Conservation (phyloP, 2,113 vertebrate genomes). For the Pygoscelis adeliae region DNA sequence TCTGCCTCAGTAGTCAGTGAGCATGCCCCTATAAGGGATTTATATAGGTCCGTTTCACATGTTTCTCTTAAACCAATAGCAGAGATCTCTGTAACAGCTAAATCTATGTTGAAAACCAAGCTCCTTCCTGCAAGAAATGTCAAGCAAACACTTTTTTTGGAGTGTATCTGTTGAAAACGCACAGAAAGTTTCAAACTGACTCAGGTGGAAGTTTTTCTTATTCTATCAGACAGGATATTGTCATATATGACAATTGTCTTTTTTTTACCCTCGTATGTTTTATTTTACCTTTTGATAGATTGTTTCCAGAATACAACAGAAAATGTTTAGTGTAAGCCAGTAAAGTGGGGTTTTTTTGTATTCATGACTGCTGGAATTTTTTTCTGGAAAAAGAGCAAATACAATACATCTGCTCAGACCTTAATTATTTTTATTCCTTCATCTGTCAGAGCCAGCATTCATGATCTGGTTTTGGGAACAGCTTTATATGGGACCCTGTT, state of each 20-base stretch:
- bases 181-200: not conserved
- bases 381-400: not conserved
- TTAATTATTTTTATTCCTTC: not conserved
- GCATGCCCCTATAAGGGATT: not conserved
- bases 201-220: not conserved
- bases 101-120: not conserved
- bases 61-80: not conserved
- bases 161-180: not conserved
- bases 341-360: not conserved
- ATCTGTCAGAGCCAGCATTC: not conserved
- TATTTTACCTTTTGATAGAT: not conserved
- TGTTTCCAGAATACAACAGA: not conserved
- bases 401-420: not conserved
- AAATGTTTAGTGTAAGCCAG: not conserved
- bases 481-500: not conserved
- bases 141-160: not conserved
- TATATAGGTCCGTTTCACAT: not conserved
- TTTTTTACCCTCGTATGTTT: not conserved
- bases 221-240: not conserved
- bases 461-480: not conserved
- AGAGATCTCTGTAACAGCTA: not conserved
- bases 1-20: not conserved
- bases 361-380: not conserved
- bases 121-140: not conserved
- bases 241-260: not conserved